A percentile compares a stretch with the other conserved stretches of the same genome.
phyloP scores from a whole-genome alignment of 2,113 vertebrate genomes.

The Coreoperca whiteheadi region DNA sequence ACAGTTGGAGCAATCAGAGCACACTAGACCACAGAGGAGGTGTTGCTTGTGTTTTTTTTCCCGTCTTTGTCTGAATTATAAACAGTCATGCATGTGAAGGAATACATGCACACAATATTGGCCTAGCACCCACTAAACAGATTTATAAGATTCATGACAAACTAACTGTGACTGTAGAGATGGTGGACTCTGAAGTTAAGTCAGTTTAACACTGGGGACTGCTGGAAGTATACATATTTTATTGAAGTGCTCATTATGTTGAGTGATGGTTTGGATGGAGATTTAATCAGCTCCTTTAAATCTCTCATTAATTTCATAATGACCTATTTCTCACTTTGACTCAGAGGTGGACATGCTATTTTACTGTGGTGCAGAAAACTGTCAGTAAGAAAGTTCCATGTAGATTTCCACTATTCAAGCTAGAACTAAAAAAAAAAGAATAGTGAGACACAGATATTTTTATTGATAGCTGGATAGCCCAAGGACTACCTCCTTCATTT shows the following conservation, averaged over 20 bases:
- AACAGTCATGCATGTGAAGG: slow-evolving; percentile 13
- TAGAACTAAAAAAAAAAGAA: slow-evolving; percentile 9
- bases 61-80: neutral
- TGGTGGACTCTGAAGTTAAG: slow-evolving; percentile 37
- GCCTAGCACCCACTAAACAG: neutral
- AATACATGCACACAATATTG: neutral
- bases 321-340: slow-evolving; percentile 70
- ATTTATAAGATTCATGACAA: slow-evolving; percentile 11
- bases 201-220: slow-evolving; percentile 38
- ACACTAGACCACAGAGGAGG: slow-evolving; percentile 9
- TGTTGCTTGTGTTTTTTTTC: neutral
- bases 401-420: slow-evolving; percentile 21
- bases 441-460: neutral
- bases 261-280: slow-evolving; percentile 73
- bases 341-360: slow-evolving; percentile 58
- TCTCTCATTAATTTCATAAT: slow-evolving; percentile 67
- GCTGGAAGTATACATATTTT: slow-evolving; percentile 72
- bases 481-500: slow-evolving; percentile 4
- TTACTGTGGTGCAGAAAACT: slow-evolving; percentile 29
- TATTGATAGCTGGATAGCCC: slow-evolving; percentile 17
- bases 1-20: slow-evolving; percentile 31
- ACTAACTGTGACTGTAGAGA: slow-evolving; percentile 18
- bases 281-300: slow-evolving; percentile 76
- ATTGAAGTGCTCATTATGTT: slow-evolving; percentile 78
- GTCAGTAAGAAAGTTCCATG: slow-evolving; percentile 11